Conservation (phyloP, 2,888 invertebrate species). For the Drosophila limbata region DNA sequence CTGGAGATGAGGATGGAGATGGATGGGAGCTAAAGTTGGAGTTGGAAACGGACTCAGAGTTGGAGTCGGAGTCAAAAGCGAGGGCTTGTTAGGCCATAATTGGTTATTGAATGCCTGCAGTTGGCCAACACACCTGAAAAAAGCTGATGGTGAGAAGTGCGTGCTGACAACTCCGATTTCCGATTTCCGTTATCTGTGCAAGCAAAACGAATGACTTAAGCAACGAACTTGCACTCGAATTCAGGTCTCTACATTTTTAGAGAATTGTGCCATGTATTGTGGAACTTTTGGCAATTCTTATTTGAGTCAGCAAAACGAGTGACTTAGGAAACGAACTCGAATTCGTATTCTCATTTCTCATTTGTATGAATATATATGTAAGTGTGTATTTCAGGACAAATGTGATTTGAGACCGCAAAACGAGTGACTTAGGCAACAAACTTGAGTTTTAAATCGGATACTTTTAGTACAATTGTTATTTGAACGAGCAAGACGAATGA, state of each 20-base stretch:
- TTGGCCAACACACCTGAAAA: not conserved
- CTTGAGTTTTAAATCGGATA: too few species aligned
- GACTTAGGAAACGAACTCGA: conserved; percentile 47
- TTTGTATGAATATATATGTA: not conserved
- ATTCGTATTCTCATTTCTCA: not conserved
- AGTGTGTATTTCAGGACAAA: too few species aligned
- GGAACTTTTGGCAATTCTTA: too few species aligned
- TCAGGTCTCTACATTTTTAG: too few species aligned
- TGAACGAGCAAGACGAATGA: conserved; percentile 36
- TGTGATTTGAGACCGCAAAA: too few species aligned
- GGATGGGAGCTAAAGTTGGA: conserved; percentile 30
- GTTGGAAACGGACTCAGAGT: not conserved
- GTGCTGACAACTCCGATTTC: conserved; percentile 57
- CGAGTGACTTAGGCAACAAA: too few species aligned
- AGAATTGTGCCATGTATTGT: too few species aligned
- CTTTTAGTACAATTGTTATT: not conserved
- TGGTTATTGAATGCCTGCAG: conserved; percentile 73
- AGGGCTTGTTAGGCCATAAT: conserved; percentile 77
- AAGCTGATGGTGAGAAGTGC: conserved; percentile 65
- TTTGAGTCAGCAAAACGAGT: too few species aligned
- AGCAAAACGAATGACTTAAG: conserved; percentile 48
- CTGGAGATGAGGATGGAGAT: conserved; percentile 21
- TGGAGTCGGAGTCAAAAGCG: conserved; percentile 19
- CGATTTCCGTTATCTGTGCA: conserved; percentile 19
- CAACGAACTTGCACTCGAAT: conserved; percentile 36